phyloP scores from a whole-genome alignment of 2,113 vertebrate genomes.

The Serilophus lunatus region DNA sequence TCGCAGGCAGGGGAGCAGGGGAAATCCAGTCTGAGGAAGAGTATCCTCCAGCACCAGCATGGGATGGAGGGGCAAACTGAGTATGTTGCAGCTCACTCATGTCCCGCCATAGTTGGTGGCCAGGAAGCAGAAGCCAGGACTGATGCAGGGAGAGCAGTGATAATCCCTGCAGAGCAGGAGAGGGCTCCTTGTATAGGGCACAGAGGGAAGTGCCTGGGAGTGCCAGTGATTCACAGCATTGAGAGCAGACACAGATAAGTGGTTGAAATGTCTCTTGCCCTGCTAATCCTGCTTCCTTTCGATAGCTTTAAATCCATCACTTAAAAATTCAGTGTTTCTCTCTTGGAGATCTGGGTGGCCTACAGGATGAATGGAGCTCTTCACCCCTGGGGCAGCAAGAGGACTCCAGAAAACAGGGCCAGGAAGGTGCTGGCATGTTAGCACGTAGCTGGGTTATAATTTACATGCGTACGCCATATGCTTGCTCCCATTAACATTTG shows the following conservation, averaged over 20 bases:
- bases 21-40: background rate
- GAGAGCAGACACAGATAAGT: slow-evolving; percentile 48
- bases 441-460: slow-evolving; percentile 47
- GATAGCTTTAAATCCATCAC: slow-evolving; percentile 70
- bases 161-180: background rate
- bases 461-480: background rate
- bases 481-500: slow-evolving; percentile 27
- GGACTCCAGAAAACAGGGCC: slow-evolving; percentile 22
- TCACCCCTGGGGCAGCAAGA: slow-evolving; percentile 47
- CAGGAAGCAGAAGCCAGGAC: background rate
- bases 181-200: background rate
- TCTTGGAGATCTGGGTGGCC: slow-evolving; percentile 62
- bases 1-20: background rate
- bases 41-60: background rate
- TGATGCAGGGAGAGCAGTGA: background rate
- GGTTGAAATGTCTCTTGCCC: slow-evolving; percentile 53
- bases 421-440: slow-evolving; percentile 56
- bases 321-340: slow-evolving; percentile 65
- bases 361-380: slow-evolving; percentile 56
- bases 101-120: background rate
- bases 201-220: background rate
- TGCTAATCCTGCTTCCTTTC: slow-evolving; percentile 59
- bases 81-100: background rate
- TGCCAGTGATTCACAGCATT: background rate
- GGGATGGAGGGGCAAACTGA: background rate